Evolutionary conservation across 2,888 invertebrate genomes (phyloP).

Genomic region (Diarsia mendica): DNA sequence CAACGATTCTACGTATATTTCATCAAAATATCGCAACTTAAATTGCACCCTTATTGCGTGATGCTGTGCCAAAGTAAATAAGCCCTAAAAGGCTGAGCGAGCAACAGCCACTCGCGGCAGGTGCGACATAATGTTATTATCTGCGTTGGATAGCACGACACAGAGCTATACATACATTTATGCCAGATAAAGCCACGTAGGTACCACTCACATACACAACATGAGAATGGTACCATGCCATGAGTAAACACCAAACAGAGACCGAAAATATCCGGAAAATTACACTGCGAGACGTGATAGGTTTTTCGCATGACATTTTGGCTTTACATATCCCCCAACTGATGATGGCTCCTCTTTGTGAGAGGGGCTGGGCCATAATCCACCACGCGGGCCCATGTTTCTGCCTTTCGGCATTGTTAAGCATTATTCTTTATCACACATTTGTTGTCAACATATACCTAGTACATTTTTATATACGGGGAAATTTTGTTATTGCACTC

Average conservation of each 20-base stretch:
- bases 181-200: background rate
- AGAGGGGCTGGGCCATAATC: background rate
- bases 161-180: background rate
- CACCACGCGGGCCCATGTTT: background rate
- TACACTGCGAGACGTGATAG: background rate
- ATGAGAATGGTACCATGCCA: background rate
- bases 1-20: background rate
- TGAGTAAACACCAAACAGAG: constrained; percentile 15
- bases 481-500: too few relatives aligned
- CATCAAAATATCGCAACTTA: background rate
- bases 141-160: background rate
- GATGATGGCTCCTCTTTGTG: background rate
- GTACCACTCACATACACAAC: background rate
- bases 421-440: background rate
- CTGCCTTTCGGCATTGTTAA: background rate
- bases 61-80: background rate
- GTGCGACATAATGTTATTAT: constrained; percentile 4
- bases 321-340: background rate
- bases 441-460: background rate
- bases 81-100: background rate
- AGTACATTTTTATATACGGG: too few relatives aligned
- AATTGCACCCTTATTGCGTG: background rate
- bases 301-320: background rate
- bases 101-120: background rate
- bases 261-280: background rate